Evolutionary conservation across 92 coral and sea anemone species (phyloP), one percentile per base, ranked within the genome.

Genomic region (Phenganax marumi): DNA sequence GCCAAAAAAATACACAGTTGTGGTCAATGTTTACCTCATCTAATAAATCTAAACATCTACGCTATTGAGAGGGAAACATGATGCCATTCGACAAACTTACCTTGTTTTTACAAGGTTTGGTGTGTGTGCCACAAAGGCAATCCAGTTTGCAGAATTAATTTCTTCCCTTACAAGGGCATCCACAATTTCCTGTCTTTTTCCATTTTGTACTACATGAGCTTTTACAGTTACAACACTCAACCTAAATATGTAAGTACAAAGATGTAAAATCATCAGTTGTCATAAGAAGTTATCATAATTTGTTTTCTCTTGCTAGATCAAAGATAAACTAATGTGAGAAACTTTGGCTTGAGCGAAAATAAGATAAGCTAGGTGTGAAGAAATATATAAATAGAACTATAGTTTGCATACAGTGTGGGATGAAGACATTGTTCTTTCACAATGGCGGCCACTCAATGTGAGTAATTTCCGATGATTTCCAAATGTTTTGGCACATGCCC

Each of bases 131-230:
- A 46, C 83, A 78, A n/a, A 50, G 65, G 39, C 71, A 61, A 22
- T 61, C 50, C 10, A 10, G 6, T n/a, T 21, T 12, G 73, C 83
- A 57, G 8, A 33, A 39, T 70, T 43, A 48, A 25, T 78, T 78
- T 78, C 83, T 78, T 19, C 70, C 83, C 60, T 78, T 61, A 55
- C 83, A 78, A 14, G 83, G 83, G 43, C 83, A 78, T 62, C 83
- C 83, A 16, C 39, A 52, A 26, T 39, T 57, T 12, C 83, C 68
- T 25, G 25, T 78, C 7, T 61, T 52, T 61, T 78, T 78, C 51
- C 73, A 50, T 18, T 78, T 78, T 39, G 73, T 25, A 16, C 55
- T 61, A 21, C 70, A 62, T 13, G 73, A 52, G 33, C 73, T 78
- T 61, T 78, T 78, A 24, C 83, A 78, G 25, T 73, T 46, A 48